Conservation (phyloP, 2,888 invertebrate species). For the Vanessa cardui region DNA sequence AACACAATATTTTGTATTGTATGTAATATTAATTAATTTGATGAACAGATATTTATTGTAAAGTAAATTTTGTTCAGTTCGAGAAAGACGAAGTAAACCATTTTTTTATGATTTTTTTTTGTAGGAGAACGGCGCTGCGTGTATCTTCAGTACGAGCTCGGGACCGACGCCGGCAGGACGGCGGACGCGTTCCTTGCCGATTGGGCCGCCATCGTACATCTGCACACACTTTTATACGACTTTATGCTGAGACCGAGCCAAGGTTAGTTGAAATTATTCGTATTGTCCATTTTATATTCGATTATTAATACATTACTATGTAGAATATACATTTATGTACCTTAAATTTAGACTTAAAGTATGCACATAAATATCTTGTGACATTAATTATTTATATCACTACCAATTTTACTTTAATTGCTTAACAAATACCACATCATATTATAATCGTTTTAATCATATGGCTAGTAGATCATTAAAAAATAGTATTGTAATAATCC, state of each 20-base stretch:
- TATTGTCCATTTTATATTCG: background rate
- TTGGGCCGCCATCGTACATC: constrained; percentile 95
- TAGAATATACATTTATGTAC: too few relatives aligned
- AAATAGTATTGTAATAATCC: too few relatives aligned
- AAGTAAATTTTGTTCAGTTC: too few relatives aligned
- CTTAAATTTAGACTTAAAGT: too few relatives aligned
- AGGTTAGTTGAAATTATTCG: constrained; percentile 66
- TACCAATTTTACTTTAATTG: too few relatives aligned
- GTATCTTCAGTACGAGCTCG: constrained; percentile 95
- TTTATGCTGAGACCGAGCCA: constrained; percentile 90
- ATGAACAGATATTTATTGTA: background rate
- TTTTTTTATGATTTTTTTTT: background rate
- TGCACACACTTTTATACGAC: constrained; percentile 93
- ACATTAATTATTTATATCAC: too few relatives aligned
- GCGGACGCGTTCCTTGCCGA: constrained; percentile 94
- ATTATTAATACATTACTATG: too few relatives aligned
- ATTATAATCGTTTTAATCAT: too few relatives aligned
- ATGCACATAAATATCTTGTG: too few relatives aligned
- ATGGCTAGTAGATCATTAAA: too few relatives aligned
- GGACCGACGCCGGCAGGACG: constrained; percentile 91
- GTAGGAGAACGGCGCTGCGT: constrained; percentile 92
- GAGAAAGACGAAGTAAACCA: too few relatives aligned
- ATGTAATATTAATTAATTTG: background rate
- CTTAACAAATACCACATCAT: too few relatives aligned
- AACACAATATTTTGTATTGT: background rate